Conservation (phyloP, 2,797 vertebrate genomes). For the Onychomys torridus region DNA sequence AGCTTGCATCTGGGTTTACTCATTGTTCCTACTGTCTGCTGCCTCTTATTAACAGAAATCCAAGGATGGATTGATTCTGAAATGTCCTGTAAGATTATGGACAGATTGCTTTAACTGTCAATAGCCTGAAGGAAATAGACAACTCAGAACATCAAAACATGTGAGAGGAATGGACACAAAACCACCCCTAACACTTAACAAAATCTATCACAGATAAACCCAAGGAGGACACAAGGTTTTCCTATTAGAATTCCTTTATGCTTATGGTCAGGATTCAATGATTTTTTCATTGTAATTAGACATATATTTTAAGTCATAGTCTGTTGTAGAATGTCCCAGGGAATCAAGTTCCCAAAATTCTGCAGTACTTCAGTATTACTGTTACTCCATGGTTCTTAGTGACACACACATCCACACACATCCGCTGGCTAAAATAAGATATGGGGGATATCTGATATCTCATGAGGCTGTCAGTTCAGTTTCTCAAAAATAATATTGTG, state of each 20-base stretch:
- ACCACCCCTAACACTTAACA: background rate
- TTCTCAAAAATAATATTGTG: constrained; percentile 55
- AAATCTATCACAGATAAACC: constrained; percentile 33
- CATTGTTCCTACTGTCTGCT: background rate
- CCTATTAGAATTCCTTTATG: constrained; percentile 31
- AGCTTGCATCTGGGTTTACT: background rate
- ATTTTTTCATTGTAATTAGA: constrained; percentile 14
- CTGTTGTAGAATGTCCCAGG: constrained; percentile 15
- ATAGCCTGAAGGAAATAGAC: constrained; percentile 25
- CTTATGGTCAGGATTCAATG: background rate
- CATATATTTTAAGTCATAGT: constrained; percentile 57
- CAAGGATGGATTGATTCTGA: background rate
- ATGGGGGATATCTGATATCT: background rate
- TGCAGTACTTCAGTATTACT: background rate
- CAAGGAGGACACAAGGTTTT: constrained; percentile 1
- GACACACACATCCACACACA: background rate
- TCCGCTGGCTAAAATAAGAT: background rate
- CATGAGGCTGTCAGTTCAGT: background rate
- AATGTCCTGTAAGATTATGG: background rate
- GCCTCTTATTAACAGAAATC: constrained; percentile 31
- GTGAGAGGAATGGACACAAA: background rate
- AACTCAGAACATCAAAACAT: background rate
- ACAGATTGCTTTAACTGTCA: constrained; percentile 14
- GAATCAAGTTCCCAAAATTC: constrained; percentile 11
- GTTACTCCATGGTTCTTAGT: constrained; percentile 12